Percentiles rank a stretch among this genome's conserved stretches.
These are phyloP conservation scores for Habroteleia sp. DNA, from an alignment of 2,888 invertebrate genomes.

Conservation along the genomic window DNA sequence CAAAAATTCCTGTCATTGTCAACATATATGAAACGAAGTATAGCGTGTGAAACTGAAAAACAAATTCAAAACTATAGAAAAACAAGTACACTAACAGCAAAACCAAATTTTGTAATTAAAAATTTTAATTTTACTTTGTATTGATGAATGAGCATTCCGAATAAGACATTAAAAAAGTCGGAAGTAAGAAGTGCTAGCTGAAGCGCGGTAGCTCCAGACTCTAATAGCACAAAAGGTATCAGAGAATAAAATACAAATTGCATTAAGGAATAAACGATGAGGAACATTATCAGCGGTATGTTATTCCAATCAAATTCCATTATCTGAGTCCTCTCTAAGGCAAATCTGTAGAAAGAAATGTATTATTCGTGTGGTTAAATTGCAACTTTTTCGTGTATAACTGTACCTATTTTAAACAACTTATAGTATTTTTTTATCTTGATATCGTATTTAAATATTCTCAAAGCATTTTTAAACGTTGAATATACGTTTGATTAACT, in stretches of 20 bases:
- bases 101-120: slow-evolving; percentile 13
- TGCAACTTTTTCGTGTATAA: too few relatives aligned
- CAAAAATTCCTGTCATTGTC: slow-evolving; percentile 88
- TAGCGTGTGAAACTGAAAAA: slow-evolving; percentile 89
- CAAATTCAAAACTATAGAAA: neutral
- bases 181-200: slow-evolving; percentile 91
- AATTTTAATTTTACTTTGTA: slow-evolving; percentile 85
- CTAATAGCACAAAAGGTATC: slow-evolving; percentile 88
- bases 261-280: slow-evolving; percentile 85
- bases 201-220: slow-evolving; percentile 90
- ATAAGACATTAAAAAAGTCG: slow-evolving; percentile 91
- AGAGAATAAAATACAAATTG: slow-evolving; percentile 90
- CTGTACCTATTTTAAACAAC: too few relatives aligned
- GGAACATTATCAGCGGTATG: slow-evolving; percentile 84
- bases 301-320: slow-evolving; percentile 85
- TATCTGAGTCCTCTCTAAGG: slow-evolving; percentile 87
- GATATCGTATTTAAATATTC: too few relatives aligned
- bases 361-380: too few relatives aligned
- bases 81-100: too few relatives aligned
- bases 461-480: too few relatives aligned
- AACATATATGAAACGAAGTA: slow-evolving; percentile 90
- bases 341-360: slow-evolving; percentile 80
- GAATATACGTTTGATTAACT: too few relatives aligned
- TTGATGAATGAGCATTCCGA: slow-evolving; percentile 90
- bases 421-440: too few relatives aligned